Evolutionary conservation across 2,888 invertebrate genomes (phyloP).

Genomic region (Hartigia nigra): DNA sequence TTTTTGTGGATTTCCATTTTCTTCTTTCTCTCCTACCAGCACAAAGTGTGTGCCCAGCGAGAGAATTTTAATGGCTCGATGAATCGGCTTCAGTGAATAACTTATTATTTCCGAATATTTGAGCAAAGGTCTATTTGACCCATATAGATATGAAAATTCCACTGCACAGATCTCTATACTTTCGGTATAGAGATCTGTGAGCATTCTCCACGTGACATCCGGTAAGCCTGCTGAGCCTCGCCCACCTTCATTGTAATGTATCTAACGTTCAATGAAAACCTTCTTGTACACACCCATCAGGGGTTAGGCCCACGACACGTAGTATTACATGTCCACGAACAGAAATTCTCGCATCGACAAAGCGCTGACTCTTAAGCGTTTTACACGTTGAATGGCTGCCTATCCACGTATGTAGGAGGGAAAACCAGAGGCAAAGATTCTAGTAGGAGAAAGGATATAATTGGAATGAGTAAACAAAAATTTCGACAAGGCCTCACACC

Average conservation of each 20-base stretch:
- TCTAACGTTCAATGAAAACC: slow-evolving; percentile 41
- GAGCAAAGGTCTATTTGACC: slow-evolving; percentile 19
- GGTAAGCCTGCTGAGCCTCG: slow-evolving; percentile 25
- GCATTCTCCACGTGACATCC: slow-evolving; percentile 4
- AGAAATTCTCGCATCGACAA: background rate
- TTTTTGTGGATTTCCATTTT: background rate
- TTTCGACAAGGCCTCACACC: background rate
- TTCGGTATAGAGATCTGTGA: background rate
- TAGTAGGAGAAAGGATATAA: background rate
- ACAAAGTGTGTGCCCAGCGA: no score
- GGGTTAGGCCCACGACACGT: background rate
- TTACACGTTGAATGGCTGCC: background rate
- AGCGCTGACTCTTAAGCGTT: background rate
- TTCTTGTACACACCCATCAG: slow-evolving; percentile 38
- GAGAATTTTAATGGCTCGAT: no score
- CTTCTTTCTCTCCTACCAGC: background rate
- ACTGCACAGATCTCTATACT: background rate
- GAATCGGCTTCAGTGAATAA: no score
- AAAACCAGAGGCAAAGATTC: background rate
- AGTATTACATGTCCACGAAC: background rate
- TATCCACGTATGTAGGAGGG: background rate
- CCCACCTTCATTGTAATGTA: slow-evolving; percentile 48
- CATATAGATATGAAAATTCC: background rate
- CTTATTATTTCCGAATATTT: background rate
- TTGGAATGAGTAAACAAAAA: background rate